Evolutionary conservation across 2,797 vertebrate species (phyloP).

Genomic region (Diglossa cyanea): DNA sequence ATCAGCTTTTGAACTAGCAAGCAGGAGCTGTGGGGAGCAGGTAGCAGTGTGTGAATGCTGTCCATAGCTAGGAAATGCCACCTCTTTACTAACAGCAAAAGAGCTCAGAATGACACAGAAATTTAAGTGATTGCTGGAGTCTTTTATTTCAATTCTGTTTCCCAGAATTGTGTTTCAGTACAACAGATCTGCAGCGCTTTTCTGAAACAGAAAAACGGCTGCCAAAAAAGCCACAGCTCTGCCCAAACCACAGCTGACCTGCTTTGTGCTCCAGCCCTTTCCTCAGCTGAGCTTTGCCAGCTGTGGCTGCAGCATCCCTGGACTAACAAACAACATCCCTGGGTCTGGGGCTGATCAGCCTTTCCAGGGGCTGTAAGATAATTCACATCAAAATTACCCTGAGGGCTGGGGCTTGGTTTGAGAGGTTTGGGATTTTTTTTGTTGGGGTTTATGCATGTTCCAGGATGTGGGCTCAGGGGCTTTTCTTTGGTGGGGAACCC

Average conservation of each 20-base stretch:
- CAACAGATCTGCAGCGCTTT: not conserved
- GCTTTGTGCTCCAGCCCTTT: not conserved
- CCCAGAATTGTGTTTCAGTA: not conserved
- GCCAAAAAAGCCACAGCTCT: not conserved
- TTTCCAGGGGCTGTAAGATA: not conserved
- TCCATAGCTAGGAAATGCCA: not conserved
- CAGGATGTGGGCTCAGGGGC: not conserved
- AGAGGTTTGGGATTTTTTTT: not conserved
- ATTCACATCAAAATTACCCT: not conserved
- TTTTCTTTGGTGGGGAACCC: not conserved
- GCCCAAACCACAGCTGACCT: not conserved
- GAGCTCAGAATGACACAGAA: not conserved
- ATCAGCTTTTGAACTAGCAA: not conserved
- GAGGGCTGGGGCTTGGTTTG: not conserved
- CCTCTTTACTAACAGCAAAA: not conserved
- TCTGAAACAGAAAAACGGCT: not conserved
- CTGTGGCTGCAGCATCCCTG: not conserved
- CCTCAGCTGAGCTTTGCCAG: not conserved
- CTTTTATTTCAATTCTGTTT: not conserved
- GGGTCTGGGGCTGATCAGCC: not conserved
- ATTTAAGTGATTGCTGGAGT: not conserved
- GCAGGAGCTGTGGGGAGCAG: not conserved
- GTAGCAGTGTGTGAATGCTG: not conserved
- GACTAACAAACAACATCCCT: fast-evolving
- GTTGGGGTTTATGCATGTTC: fast-evolving